A percentile compares a stretch with the other conserved stretches of the same genome.
phyloP scores from a whole-genome alignment of 2,797 vertebrate genomes.

The Babyrousa celebensis region DNA sequence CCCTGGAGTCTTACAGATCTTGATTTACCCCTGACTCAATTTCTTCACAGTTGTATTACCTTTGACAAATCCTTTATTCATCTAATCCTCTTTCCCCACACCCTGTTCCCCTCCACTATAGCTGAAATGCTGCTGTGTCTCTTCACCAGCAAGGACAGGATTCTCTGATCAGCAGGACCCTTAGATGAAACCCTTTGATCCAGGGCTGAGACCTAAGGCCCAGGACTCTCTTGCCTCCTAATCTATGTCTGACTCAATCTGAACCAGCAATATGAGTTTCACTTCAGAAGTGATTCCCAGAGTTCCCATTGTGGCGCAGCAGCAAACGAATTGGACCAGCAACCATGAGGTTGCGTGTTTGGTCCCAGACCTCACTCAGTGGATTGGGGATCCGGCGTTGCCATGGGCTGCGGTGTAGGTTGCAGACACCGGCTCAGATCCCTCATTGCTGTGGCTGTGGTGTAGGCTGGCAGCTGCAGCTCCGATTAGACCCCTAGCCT shows the following conservation, averaged over 20 bases:
- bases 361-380: too few relatives aligned
- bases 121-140: neutral
- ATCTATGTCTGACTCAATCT: neutral
- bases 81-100: neutral
- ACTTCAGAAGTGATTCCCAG: neutral
- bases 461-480: too few relatives aligned
- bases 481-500: too few relatives aligned
- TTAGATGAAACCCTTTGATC: neutral
- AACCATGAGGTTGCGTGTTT: too few relatives aligned
- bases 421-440: too few relatives aligned
- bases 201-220: neutral
- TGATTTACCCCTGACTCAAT: neutral
- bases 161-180: neutral
- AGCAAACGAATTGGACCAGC: too few relatives aligned
- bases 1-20: neutral
- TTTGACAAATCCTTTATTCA: neutral
- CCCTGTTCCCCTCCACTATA: neutral
- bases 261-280: neutral
- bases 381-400: too few relatives aligned
- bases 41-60: neutral
- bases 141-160: neutral
- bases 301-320: too few relatives aligned
- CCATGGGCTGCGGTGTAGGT: too few relatives aligned
- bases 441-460: too few relatives aligned
- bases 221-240: neutral